A percentile compares a stretch with the other conserved stretches of the same genome.
Evolutionary conservation across 2,888 invertebrate species (phyloP).

Genomic region (Acrobasis consociella): DNA sequence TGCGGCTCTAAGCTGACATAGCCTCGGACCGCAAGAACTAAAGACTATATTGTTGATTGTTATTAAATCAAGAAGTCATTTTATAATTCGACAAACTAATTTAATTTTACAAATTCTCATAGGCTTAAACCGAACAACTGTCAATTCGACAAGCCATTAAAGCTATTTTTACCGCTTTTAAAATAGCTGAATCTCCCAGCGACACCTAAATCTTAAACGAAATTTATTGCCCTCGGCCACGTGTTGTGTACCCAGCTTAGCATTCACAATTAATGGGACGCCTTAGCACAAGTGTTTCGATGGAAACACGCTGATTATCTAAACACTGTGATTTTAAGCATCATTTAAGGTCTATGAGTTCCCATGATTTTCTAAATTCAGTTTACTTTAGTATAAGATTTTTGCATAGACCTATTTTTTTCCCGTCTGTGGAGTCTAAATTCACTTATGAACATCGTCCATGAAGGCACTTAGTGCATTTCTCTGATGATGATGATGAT

Average conservation of each 20-base stretch:
- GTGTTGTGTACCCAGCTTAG: slow-evolving; percentile 16
- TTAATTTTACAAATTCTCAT: too few relatives aligned
- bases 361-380: not conserved
- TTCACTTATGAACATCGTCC: too few relatives aligned
- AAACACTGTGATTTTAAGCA: slow-evolving; percentile 1
- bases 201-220: slow-evolving; percentile 12
- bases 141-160: slow-evolving; percentile 1
- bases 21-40: too few relatives aligned
- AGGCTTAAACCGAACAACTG: not conserved
- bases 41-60: too few relatives aligned
- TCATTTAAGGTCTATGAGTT: not conserved
- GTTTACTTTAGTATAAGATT: not conserved
- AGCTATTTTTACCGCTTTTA: slow-evolving; percentile 15
- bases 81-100: not conserved
- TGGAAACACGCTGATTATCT: slow-evolving; percentile 3
- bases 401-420: not conserved
- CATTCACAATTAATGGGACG: slow-evolving; percentile 17
- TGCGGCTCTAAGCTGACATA: too few relatives aligned
- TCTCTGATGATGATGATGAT: too few relatives aligned
- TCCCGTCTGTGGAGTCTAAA: too few relatives aligned
- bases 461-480: too few relatives aligned
- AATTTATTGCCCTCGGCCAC: slow-evolving; percentile 14
- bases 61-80: too few relatives aligned
- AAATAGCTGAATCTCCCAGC: slow-evolving; percentile 18
- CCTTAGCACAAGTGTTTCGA: slow-evolving; percentile 13